Evolutionary conservation across 2,797 vertebrate species (phyloP).

Genomic region (Channa striata): DNA sequence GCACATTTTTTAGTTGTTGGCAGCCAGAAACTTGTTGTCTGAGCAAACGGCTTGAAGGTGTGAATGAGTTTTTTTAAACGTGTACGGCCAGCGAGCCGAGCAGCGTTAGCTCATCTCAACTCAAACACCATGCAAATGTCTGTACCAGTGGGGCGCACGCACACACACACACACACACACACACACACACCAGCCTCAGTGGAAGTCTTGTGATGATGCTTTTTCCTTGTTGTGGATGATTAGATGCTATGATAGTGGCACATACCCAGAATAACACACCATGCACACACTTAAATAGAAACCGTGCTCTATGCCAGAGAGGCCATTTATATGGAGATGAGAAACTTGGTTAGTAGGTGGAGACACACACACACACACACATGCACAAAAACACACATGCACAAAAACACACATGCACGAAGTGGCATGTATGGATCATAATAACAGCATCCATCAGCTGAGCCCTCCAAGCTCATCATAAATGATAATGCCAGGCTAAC

Average conservation of each 20-base stretch:
- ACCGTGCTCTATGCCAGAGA: conserved; percentile 39
- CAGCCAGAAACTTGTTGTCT: background rate
- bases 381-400: conserved; percentile 18
- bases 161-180: conserved; percentile 2
- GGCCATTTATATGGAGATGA: conserved; percentile 70
- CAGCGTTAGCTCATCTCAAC: background rate
- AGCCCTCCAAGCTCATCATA: conserved; percentile 58
- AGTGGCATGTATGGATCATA: conserved; percentile 29
- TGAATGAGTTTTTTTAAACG: conserved; percentile 9
- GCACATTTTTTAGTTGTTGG: background rate
- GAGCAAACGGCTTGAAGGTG: conserved; percentile 1
- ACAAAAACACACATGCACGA: conserved; percentile 8
- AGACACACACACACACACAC: conserved; percentile 14
- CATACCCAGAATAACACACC: conserved; percentile 35
- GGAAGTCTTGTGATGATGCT: conserved; percentile 6
- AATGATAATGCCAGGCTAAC: conserved; percentile 63
- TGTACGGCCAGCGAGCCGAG: background rate
- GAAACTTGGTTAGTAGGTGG: conserved; percentile 21
- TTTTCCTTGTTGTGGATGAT: conserved; percentile 29
- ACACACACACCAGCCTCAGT: background rate
- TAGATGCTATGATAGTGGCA: conserved; percentile 22
- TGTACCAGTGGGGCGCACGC: background rate
- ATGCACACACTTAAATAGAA: conserved; percentile 55
- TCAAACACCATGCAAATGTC: conserved; percentile 17
- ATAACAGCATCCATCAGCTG: conserved; percentile 46